Conservation (phyloP, 2,888 invertebrate genomes). For the Balanococcus diminutus region DNA sequence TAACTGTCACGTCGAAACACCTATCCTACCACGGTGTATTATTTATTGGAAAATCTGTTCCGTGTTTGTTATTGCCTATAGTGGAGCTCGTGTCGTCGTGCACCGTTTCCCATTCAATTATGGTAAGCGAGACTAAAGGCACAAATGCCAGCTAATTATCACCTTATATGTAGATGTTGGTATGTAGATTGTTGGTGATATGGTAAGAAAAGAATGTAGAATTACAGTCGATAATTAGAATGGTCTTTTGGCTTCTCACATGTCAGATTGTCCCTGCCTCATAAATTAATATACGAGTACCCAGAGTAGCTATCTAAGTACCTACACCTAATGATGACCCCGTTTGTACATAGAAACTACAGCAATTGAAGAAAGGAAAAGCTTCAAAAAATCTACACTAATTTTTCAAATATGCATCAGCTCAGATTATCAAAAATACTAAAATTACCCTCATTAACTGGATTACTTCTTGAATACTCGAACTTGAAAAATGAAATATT, state of each 20-base stretch:
- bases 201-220: too few relatives aligned
- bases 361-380: neutral
- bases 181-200: neutral
- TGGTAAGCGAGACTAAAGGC: neutral
- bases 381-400: neutral
- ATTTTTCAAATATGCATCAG: neutral
- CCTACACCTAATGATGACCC: too few relatives aligned
- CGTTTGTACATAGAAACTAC: too few relatives aligned
- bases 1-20: constrained; percentile 19
- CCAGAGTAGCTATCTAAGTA: too few relatives aligned
- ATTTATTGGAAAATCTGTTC: constrained; percentile 29
- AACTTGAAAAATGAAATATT: too few relatives aligned
- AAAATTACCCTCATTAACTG: too few relatives aligned
- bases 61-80: neutral
- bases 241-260: too few relatives aligned
- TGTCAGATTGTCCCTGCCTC: too few relatives aligned
- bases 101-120: neutral
- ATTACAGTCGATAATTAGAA: too few relatives aligned
- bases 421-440: neutral
- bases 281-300: too few relatives aligned
- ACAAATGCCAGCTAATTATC: neutral
- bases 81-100: neutral
- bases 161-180: neutral
- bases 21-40: neutral
- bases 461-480: too few relatives aligned